Evolutionary conservation across 2,113 vertebrate genomes (phyloP).

Genomic region (Lagopus muta): DNA sequence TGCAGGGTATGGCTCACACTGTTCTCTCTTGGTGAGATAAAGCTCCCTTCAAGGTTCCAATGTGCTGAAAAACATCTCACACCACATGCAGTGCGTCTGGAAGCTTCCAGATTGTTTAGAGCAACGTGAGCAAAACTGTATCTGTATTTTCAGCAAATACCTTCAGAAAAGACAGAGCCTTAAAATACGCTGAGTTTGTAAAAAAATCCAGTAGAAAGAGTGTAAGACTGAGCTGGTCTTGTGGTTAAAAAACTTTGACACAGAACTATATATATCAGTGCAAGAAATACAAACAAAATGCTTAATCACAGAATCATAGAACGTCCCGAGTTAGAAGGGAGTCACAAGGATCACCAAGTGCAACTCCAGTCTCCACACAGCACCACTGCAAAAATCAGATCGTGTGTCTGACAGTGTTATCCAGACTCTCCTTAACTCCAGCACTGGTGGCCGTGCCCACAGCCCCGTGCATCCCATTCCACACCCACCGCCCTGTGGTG

Average conservation of each 20-base stretch:
- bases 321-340: too few relatives aligned
- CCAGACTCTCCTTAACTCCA: too few relatives aligned
- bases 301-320: rapidly evolving
- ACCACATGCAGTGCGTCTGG: not conserved
- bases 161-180: not conserved
- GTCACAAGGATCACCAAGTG: too few relatives aligned
- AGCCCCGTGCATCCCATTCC: too few relatives aligned
- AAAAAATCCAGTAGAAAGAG: not conserved
- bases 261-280: not conserved
- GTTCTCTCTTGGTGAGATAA: constrained; percentile 12
- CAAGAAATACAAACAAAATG: not conserved
- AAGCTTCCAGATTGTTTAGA: constrained; percentile 17
- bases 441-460: too few relatives aligned
- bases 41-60: constrained; percentile 17
- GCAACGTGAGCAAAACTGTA: not conserved
- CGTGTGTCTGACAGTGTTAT: too few relatives aligned
- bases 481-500: too few relatives aligned
- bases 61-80: not conserved
- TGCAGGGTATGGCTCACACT: not conserved
- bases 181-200: not conserved
- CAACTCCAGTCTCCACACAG: too few relatives aligned
- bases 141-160: constrained; percentile 17
- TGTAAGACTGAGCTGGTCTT: not conserved
- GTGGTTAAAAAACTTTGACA: not conserved
- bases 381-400: too few relatives aligned